Conservation (phyloP, 2,888 invertebrate species). For the Herminia tarsipennalis region DNA sequence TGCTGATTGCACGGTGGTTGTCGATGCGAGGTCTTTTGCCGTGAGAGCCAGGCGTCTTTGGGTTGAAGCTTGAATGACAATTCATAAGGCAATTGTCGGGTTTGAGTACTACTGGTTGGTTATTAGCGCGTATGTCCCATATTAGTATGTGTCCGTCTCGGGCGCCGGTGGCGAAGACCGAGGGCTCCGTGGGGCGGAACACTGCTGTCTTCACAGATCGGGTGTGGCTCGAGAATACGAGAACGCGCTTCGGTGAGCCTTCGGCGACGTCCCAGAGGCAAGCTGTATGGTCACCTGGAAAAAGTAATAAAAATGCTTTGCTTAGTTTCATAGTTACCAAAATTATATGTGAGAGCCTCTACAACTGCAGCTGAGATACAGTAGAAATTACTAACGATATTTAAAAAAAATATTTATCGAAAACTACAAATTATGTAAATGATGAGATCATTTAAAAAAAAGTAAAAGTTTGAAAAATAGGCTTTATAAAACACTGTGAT, state of each 20-base stretch:
- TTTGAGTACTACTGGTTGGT: constrained; percentile 75
- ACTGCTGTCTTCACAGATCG: constrained; percentile 93
- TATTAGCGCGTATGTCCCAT: constrained; percentile 89
- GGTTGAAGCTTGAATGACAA: constrained; percentile 85
- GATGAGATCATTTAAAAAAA: too few species aligned
- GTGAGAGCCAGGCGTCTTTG: constrained; percentile 83
- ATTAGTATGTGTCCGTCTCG: constrained; percentile 94
- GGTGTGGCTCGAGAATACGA: constrained; percentile 91
- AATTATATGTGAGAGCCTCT: too few species aligned
- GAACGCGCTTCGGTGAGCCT: constrained; percentile 71
- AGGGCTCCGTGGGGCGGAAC: constrained; percentile 88
- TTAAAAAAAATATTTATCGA: too few species aligned
- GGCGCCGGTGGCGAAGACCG: constrained; percentile 94
- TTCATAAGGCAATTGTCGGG: constrained; percentile 90
- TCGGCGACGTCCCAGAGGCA: constrained; percentile 91
- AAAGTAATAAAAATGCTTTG: too few species aligned
- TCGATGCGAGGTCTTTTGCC: constrained; percentile 76
- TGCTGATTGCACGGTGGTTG: constrained; percentile 87
- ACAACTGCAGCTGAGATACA: too few species aligned
- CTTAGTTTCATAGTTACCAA: too few species aligned
- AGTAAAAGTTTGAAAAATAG: too few species aligned
- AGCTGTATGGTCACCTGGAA: constrained; percentile 91
- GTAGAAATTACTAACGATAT: too few species aligned
- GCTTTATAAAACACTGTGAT: too few species aligned
- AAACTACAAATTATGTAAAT: too few species aligned